Conservation (phyloP, 2,113 vertebrate genomes). For the Amblyopsis rosae region DNA sequence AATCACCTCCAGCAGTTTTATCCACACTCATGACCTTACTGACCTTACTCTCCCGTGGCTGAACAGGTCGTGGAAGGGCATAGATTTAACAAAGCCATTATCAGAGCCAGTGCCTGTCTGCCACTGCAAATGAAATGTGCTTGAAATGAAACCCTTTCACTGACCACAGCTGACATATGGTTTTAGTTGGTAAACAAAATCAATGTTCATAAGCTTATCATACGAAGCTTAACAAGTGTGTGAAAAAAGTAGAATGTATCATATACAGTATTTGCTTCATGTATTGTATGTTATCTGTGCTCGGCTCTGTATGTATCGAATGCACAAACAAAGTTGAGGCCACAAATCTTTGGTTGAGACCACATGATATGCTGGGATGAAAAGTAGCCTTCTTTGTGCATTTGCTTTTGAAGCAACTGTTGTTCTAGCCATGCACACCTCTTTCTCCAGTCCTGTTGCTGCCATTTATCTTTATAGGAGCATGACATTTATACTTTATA, state of each 20-base stretch:
- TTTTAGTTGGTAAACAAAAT: too few species aligned
- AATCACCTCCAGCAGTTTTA: slow-evolving; percentile 30
- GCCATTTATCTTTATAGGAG: not conserved
- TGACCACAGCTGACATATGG: too few species aligned
- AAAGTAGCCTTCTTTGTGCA: slow-evolving; percentile 23
- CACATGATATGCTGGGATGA: slow-evolving; percentile 31
- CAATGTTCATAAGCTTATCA: too few species aligned
- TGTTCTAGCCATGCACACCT: not conserved
- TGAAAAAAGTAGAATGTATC: too few species aligned
- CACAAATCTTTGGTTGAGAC: slow-evolving; percentile 24
- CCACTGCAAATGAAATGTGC: too few species aligned
- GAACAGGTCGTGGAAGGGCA: not conserved
- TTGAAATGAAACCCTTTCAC: too few species aligned
- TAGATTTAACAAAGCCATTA: not conserved
- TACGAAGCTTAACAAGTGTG: too few species aligned
- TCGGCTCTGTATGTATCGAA: slow-evolving; percentile 38
- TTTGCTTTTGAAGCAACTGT: slow-evolving; percentile 8
- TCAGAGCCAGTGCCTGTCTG: too few species aligned
- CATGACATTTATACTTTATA: not conserved
- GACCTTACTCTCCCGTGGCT: slow-evolving; percentile 40
- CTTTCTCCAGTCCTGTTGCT: not conserved
- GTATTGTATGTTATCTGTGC: not conserved
- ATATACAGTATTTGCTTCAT: not conserved
- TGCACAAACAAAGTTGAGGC: slow-evolving; percentile 35
- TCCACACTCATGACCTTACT: slow-evolving; percentile 44